These are phyloP conservation scores for Miltochrista miniata DNA, from an alignment of 2,888 invertebrate species.

Conservation along the genomic window DNA sequence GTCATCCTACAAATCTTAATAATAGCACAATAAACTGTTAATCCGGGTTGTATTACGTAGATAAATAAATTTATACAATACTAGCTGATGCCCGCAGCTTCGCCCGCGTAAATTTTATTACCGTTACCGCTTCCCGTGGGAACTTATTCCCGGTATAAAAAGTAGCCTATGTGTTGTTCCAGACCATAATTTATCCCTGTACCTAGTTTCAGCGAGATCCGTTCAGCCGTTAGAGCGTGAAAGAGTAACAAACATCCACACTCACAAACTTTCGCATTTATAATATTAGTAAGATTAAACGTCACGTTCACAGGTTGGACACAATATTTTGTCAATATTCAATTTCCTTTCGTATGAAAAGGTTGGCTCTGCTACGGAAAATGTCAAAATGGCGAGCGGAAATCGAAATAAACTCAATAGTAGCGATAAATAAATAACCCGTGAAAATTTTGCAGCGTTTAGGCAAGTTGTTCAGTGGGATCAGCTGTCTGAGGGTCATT, in stretches of 20 bases:
- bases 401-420: constrained; percentile 47
- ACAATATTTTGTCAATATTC: constrained; percentile 59
- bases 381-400: constrained; percentile 61
- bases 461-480: too few relatives aligned
- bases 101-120: too few relatives aligned
- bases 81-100: too few relatives aligned
- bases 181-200: too few relatives aligned
- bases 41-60: constrained; percentile 32
- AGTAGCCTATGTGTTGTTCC: too few relatives aligned
- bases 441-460: constrained; percentile 7
- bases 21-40: constrained; percentile 44
- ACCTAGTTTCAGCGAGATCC: too few relatives aligned
- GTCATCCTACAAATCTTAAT: constrained; percentile 56
- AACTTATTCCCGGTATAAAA: too few relatives aligned
- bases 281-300: too few relatives aligned
- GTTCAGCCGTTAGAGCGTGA: too few relatives aligned
- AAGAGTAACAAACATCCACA: too few relatives aligned
- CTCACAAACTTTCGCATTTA: too few relatives aligned
- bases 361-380: constrained; percentile 51
- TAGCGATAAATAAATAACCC: constrained; percentile 10
- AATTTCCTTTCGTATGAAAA: constrained; percentile 64
- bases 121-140: too few relatives aligned
- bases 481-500: background rate
- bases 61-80: constrained; percentile 32
- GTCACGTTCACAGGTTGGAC: constrained; percentile 38